Conservation (phyloP, 1,140 invertebrate genomes). For the Metopolophium dirhodum region DNA sequence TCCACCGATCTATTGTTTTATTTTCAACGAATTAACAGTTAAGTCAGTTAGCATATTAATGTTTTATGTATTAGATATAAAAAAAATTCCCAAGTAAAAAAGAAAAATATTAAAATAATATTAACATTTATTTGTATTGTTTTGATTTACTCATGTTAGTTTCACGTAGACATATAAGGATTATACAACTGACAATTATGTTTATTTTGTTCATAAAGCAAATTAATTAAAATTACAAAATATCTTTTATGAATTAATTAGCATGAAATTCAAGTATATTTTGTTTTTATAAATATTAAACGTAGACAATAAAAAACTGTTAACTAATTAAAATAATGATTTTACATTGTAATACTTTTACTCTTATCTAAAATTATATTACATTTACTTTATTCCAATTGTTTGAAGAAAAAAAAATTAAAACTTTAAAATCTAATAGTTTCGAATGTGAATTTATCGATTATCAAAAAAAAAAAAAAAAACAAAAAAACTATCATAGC, state of each 20-base stretch:
- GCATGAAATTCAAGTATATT: not conserved
- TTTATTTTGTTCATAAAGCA: not conserved
- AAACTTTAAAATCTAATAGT: not conserved
- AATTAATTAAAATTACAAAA: not conserved
- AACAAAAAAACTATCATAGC: not conserved
- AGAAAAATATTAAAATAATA: not conserved
- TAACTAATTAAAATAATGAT: not conserved
- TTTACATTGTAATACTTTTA: not conserved
- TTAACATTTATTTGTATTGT: not conserved
- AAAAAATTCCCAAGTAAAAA: not conserved
- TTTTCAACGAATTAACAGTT: not conserved
- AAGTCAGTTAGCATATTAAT: not conserved
- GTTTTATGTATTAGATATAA: not conserved
- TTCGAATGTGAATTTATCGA: not conserved
- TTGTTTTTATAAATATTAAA: not conserved
- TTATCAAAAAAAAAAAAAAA: no score
- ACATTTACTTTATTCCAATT: not conserved
- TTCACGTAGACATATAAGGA: not conserved
- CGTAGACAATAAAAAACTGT: not conserved
- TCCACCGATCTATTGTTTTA: not conserved
- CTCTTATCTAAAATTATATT: not conserved
- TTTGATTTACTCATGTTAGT: no score
- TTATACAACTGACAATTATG: not conserved
- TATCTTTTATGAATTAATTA: not conserved
- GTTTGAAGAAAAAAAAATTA: constrained; percentile 4